Evolutionary conservation across 2,113 vertebrate species (phyloP).

Genomic region (Lutjanus erythropterus): DNA sequence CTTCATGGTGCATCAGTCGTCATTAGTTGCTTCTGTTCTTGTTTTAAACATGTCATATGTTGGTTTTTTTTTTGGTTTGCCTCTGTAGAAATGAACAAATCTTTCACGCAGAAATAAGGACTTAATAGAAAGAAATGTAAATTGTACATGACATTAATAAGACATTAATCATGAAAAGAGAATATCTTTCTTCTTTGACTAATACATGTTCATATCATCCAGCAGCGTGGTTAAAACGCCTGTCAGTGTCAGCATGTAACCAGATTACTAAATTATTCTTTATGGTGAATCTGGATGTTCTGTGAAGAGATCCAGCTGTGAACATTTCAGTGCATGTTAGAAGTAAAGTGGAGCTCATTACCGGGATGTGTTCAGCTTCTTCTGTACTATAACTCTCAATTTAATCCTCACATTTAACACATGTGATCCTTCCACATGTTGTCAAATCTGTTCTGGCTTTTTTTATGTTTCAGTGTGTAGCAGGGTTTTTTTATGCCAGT

Average conservation of each 20-base stretch:
- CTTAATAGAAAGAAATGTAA: too few relatives aligned
- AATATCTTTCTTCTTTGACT: not conserved
- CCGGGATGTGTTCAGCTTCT: constrained; percentile 20
- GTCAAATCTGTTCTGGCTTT: constrained; percentile 1
- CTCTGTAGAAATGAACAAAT: too few relatives aligned
- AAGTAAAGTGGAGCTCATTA: constrained; percentile 55
- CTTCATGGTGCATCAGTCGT: too few relatives aligned
- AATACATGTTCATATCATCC: constrained; percentile 1
- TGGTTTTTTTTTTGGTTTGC: too few relatives aligned
- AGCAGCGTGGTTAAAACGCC: constrained; percentile 37
- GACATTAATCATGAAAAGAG: not conserved
- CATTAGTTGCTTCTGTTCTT: too few relatives aligned
- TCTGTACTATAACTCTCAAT: constrained; percentile 11
- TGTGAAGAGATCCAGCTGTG: constrained; percentile 41
- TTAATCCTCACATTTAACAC: not conserved
- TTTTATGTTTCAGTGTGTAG: not conserved
- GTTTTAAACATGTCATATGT: too few relatives aligned
- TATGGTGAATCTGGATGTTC: constrained; percentile 39
- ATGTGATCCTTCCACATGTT: not conserved
- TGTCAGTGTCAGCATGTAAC: constrained; percentile 19
- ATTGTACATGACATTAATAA: too few relatives aligned
- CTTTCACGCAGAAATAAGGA: too few relatives aligned
- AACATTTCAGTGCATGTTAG: constrained; percentile 51
- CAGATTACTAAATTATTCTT: constrained; percentile 34
- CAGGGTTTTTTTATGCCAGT: not conserved